Evolutionary conservation across 2,888 invertebrate genomes (phyloP).

Genomic region (Mythimna pallens): DNA sequence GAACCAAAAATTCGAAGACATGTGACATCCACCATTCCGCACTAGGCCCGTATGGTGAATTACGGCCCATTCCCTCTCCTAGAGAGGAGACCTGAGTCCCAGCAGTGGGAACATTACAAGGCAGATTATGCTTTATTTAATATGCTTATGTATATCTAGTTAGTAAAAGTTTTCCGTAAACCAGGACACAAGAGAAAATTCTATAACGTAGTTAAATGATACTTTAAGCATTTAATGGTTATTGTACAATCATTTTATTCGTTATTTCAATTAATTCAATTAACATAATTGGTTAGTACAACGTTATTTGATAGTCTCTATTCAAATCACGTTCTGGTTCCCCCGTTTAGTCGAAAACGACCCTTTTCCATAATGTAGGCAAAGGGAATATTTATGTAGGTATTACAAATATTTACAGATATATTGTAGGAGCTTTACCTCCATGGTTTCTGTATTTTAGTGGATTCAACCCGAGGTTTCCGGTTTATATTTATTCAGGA

Average conservation of each 20-base stretch:
- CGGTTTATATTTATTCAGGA: slow-evolving; percentile 32
- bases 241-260: slow-evolving; percentile 54
- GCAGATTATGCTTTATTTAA: too few species aligned
- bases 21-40: too few species aligned
- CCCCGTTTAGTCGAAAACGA: slow-evolving; percentile 41
- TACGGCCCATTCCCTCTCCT: too few species aligned
- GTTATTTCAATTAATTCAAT: slow-evolving; percentile 65
- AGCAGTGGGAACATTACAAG: too few species aligned
- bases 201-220: background rate
- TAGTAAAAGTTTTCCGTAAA: background rate
- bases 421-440: slow-evolving; percentile 24
- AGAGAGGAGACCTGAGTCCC: too few species aligned
- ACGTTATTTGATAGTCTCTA: slow-evolving; percentile 54
- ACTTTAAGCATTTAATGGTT: slow-evolving; percentile 40
- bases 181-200: background rate
- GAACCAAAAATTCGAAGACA: too few species aligned
- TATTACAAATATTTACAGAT: slow-evolving; percentile 36
- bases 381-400: slow-evolving; percentile 44
- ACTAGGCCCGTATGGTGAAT: too few species aligned
- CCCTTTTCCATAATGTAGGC: slow-evolving; percentile 48
- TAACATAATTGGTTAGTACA: slow-evolving; percentile 61
- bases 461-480: background rate
- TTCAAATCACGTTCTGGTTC: slow-evolving; percentile 65
- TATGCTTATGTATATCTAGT: background rate
- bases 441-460: slow-evolving; percentile 32